A percentile compares a stretch with the other conserved stretches of the same genome.
phyloP scores from a whole-genome alignment of 2,888 invertebrate genomes.

The Chrysolina americana region DNA sequence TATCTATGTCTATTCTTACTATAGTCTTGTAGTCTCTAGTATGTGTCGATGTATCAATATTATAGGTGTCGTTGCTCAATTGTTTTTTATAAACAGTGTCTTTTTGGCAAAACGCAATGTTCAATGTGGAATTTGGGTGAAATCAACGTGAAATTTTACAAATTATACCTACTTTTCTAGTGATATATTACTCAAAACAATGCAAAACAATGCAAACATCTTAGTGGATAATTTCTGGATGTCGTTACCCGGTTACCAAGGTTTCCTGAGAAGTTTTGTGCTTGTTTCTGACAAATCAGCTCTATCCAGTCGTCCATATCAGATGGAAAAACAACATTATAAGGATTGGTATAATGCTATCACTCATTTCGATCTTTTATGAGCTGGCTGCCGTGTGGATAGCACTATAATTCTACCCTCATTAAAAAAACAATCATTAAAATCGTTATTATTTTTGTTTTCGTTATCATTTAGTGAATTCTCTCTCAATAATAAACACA shows the following conservation, averaged over 20 bases:
- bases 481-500: too few relatives aligned
- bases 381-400: too few relatives aligned
- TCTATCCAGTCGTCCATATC: slow-evolving; percentile 1
- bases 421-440: not conserved
- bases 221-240: slow-evolving; percentile 50
- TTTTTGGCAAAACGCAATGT: slow-evolving; percentile 69
- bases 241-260: slow-evolving; percentile 63
- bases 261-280: slow-evolving; percentile 52
- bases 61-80: slow-evolving; percentile 70
- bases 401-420: too few relatives aligned
- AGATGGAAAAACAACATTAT: not conserved
- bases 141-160: slow-evolving; percentile 62
- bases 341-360: not conserved
- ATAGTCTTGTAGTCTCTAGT: slow-evolving; percentile 60
- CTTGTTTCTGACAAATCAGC: slow-evolving; percentile 42
- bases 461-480: too few relatives aligned
- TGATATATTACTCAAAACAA: slow-evolving; percentile 53
- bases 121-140: slow-evolving; percentile 71
- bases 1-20: slow-evolving; percentile 60
- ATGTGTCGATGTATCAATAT: slow-evolving; percentile 65
- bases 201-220: slow-evolving; percentile 63
- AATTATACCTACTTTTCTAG: slow-evolving; percentile 38
- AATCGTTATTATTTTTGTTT: not conserved
- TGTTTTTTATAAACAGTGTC: slow-evolving; percentile 61
- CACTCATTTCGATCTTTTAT: too few relatives aligned